Evolutionary conservation across 2,113 vertebrate genomes (phyloP), one percentile per base, ranked within the genome.

Genomic region (Carassius carassius): DNA sequence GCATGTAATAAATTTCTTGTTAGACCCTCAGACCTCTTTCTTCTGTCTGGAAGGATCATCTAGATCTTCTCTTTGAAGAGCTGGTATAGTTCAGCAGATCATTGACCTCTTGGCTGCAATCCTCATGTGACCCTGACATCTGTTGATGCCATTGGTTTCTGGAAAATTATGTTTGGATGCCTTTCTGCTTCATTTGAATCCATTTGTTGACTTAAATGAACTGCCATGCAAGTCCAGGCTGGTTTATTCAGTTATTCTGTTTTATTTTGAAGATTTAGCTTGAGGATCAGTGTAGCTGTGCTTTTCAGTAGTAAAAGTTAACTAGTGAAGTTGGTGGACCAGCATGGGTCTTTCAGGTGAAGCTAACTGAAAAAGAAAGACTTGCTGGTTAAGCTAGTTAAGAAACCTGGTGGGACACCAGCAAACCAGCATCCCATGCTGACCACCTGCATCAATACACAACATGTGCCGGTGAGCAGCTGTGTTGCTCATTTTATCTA

Each of bases 81-180:
- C 44, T 60, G 51, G 32, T 82, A n/a, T 5, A n/a, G n/a, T 77
- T 54, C 35, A 35, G 13, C 62, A 78, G 83, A 25, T 69, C 62
- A 69, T 56, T 84, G 79, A 81, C 79, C 79, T 67, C 13, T 67
- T 67, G 62, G 58, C 60, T 65, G 23, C 78, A 49, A 29, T 81
- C 79, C 79, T 70, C 47, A 51, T 51, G 47, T 81, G 79, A 81
- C 78, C 60, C 41, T 70, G 23, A 70, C 63, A 81, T 69, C 62
- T 87, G 60, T 85, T 63, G 79, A 86, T 91, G 76, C 9, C 86
- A 10, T 80, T 60, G 35, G 56, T 65, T 81, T 32, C 12, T 0
- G 41, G 41, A 67, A 16, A 23, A 23, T 67, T 10, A 19, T 81
- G n/a, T 51, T 69, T 6, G 16, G 41, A 12, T n/a, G 17, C 14